phyloP scores from a whole-genome alignment of 2,113 vertebrate species.

The Eulemur rufifrons region DNA sequence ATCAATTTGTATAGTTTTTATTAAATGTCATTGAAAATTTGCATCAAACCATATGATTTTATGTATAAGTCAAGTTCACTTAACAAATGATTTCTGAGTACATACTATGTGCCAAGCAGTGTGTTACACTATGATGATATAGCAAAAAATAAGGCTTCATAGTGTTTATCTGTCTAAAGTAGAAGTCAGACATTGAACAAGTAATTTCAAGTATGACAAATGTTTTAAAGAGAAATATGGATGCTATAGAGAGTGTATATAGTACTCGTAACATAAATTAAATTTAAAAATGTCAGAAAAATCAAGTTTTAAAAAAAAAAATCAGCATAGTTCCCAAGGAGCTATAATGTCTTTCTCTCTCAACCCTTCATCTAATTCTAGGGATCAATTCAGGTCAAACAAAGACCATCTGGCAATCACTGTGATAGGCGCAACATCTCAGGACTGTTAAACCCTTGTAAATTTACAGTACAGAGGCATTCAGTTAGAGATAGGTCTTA shows the following conservation, averaged over 20 bases:
- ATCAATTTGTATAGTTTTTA: not conserved
- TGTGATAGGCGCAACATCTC: not conserved
- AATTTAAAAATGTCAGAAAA: conserved; percentile 16
- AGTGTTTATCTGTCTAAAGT: not conserved
- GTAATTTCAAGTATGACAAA: not conserved
- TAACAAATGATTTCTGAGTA: conserved; percentile 5
- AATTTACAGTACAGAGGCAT: not conserved
- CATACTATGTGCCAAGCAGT: not conserved
- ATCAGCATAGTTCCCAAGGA: not conserved
- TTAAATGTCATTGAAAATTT: not conserved
- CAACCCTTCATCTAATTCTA: not conserved
- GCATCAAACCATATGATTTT: not conserved
- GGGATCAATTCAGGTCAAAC: not conserved
- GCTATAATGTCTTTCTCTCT: not conserved
- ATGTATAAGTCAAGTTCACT: not conserved
- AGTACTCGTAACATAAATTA: not conserved
- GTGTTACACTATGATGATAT: not conserved
- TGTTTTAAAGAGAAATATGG: not conserved
- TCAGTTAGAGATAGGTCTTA: not conserved
- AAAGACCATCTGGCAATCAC: not conserved
- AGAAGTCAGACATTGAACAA: not conserved
- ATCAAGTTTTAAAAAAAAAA: not conserved
- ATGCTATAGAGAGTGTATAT: not conserved
- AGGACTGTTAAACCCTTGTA: not conserved
- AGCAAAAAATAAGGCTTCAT: not conserved